phyloP scores from a whole-genome alignment of 2,113 vertebrate genomes.

The Halichoerus grypus region DNA sequence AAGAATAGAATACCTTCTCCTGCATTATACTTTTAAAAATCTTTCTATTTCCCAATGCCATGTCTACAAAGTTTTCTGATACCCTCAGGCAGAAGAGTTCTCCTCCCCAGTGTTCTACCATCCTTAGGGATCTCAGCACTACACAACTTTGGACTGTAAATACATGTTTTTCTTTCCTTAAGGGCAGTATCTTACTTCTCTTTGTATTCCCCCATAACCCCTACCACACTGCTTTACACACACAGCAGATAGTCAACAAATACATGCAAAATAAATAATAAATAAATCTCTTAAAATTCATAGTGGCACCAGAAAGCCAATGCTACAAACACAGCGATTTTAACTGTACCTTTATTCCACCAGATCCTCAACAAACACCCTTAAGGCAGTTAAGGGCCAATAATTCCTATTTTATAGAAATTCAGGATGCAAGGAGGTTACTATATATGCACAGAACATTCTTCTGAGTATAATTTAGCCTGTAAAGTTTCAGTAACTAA shows the following conservation, averaged over 20 bases:
- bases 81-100: neutral
- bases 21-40: neutral
- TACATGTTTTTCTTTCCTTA: neutral
- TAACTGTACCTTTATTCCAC: constrained; percentile 46
- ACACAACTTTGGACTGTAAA: neutral
- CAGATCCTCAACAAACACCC: constrained; percentile 40
- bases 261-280: constrained; percentile 50
- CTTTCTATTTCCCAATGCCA: neutral
- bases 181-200: neutral
- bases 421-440: constrained; percentile 39
- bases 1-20: neutral
- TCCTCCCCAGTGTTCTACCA: neutral
- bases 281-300: constrained; percentile 68
- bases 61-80: neutral
- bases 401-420: constrained; percentile 56
- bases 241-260: neutral
- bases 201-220: neutral
- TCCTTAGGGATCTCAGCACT: neutral
- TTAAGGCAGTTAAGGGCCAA: neutral
- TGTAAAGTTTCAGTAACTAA: constrained; percentile 51
- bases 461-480: constrained; percentile 50
- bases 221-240: neutral
- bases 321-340: constrained; percentile 48
- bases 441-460: neutral
- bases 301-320: constrained; percentile 17